A percentile compares a stretch with the other conserved stretches of the same genome.
Evolutionary conservation across 2,113 vertebrate species (phyloP).

Genomic region (Elephas maximus): DNA sequence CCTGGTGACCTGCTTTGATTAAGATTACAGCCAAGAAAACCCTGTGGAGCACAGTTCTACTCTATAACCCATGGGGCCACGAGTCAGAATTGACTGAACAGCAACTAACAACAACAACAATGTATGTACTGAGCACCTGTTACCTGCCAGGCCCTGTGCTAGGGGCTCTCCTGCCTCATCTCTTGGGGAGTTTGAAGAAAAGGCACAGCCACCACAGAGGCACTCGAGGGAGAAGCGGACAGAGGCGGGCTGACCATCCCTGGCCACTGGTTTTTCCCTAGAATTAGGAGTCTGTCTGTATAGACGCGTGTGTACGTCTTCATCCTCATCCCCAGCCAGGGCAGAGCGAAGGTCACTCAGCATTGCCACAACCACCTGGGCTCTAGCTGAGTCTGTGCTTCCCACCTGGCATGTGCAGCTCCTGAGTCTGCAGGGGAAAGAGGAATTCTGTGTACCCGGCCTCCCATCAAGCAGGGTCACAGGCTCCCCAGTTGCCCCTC

Average conservation of each 20-base stretch:
- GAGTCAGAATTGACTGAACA: background rate
- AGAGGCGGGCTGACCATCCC: background rate
- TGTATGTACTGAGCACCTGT: fast-evolving
- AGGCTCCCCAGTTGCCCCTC: fast-evolving
- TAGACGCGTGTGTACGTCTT: background rate
- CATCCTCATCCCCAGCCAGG: background rate
- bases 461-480: background rate
- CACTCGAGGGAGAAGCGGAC: background rate
- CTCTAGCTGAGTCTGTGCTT: background rate
- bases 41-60: background rate
- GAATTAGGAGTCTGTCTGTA: background rate
- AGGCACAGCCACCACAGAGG: background rate
- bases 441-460: background rate
- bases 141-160: background rate
- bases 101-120: background rate
- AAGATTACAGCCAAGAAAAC: background rate
- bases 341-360: background rate
- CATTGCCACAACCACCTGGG: background rate
- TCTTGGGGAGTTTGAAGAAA: background rate
- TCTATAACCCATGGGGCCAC: background rate
- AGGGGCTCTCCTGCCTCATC: background rate
- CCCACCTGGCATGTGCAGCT: fast-evolving
- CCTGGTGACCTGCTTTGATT: background rate
- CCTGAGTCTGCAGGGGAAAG: background rate
- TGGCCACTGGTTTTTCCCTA: background rate